Base-by-base conservation (phyloP, 2,113 vertebrate genomes). In the Mixornis gularis region DNA sequence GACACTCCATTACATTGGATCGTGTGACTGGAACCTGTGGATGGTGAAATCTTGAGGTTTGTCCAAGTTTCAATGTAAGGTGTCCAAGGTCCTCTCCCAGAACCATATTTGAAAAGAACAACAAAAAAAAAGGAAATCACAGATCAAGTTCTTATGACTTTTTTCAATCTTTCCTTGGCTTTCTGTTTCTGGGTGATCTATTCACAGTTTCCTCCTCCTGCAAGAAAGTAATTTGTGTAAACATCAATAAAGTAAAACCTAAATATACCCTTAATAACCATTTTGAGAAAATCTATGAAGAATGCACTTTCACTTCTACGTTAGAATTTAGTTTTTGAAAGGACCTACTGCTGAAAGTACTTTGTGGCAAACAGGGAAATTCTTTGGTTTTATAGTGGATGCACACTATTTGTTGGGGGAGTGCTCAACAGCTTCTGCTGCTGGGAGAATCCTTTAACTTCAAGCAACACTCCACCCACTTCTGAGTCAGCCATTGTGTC, bases 121-220 rank as follows among this genome's bases (percentile, higher is more conserved):
- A 88, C 71, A 76, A 85, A 41, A 96, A 96, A 74, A 81, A 90
- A 90, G 87, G 79, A 82, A 88, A 97, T 94, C 89, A 96, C 92
- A 97, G 92, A 95, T 96, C 89, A 96, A 98, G 98, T 98, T 97
- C 97, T 97, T 97, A 97, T 18, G 64, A 96, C 83, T 96, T 92
- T 96, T 98, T 69, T 95, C 98, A 99, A 98, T 99, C 99, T 98
- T 97, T 99, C 97, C 98, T 98, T 68, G 97, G 95, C 97, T 98
- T 99, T 98, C 98, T 98, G 98, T 98, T 99, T 98, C 98, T 98
- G 87, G 99, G 99, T 89, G 99, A 99, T 98, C 98, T 98, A 97
- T 98, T 98, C 97, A 99, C 98, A 97, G 98, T 92, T 87, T 99
- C 99, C 5, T 99, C 98, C 89, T 99, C 99, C 97, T 98, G 95